Conservation (phyloP, 2,113 vertebrate species). For the Cryptoleucopteryx plumbea region DNA sequence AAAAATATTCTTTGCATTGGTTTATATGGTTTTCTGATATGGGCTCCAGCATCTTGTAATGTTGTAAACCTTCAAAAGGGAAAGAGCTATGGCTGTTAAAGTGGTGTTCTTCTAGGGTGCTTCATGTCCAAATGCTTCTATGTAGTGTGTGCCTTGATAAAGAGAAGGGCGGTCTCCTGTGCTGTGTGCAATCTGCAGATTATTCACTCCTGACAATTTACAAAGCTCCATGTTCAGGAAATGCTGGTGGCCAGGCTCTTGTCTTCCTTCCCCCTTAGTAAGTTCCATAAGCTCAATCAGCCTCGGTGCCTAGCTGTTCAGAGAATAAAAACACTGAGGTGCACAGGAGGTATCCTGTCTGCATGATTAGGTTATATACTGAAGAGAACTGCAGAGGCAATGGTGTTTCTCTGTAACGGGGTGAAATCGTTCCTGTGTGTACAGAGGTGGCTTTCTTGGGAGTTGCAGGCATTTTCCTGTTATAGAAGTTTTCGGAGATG, state of each 20-base stretch:
- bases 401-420: neutral
- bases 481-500: neutral
- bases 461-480: neutral
- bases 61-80: neutral
- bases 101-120: neutral
- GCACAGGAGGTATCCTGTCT: neutral
- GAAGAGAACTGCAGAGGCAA: neutral
- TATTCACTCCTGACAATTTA: neutral
- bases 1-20: neutral
- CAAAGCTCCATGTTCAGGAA: neutral
- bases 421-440: fast-evolving
- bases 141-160: neutral
- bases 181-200: neutral
- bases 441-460: neutral
- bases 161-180: neutral
- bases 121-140: neutral
- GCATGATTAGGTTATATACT: neutral
- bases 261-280: neutral
- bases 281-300: neutral
- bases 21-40: neutral
- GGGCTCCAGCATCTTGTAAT: neutral
- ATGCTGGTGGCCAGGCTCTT: neutral
- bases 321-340: neutral
- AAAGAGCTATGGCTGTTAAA: neutral
- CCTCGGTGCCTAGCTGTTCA: neutral